Percentiles rank a stretch among this genome's conserved stretches.
These are phyloP conservation scores for Drosophila melanocephala DNA, from an alignment of 2,888 invertebrate species.

Conservation along the genomic window DNA sequence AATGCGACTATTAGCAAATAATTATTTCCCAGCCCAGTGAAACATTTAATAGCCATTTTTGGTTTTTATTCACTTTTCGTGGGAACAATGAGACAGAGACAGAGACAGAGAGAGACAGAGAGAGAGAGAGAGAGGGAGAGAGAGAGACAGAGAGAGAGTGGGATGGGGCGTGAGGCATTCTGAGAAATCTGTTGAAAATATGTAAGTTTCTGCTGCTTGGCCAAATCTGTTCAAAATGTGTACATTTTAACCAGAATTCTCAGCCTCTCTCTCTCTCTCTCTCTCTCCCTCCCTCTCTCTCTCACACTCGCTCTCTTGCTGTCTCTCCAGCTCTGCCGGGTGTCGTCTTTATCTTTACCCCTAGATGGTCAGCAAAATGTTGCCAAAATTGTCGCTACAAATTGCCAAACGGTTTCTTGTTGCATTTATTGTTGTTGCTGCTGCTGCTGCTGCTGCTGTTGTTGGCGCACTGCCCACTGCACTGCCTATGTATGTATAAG, in stretches of 20 bases:
- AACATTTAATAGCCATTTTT: background rate
- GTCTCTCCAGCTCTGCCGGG: background rate
- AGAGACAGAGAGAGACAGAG: too few relatives aligned
- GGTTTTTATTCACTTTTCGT: too few relatives aligned
- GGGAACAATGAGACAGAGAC: too few relatives aligned
- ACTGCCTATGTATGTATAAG: constrained; percentile 4
- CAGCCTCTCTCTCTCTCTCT: rapidly evolving
- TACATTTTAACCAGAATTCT: background rate
- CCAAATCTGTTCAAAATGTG: background rate
- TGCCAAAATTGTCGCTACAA: constrained; percentile 77
- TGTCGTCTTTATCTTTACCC: background rate
- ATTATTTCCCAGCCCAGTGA: background rate
- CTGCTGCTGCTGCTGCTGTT: constrained; percentile 18
- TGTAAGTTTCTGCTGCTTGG: background rate
- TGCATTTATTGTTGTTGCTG: constrained; percentile 32
- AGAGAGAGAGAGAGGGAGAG: background rate
- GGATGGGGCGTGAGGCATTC: background rate
- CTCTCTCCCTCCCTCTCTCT: rapidly evolving
- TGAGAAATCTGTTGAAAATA: background rate
- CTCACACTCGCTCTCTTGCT: background rate
- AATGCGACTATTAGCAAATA: background rate
- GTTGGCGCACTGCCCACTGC: constrained; percentile 35
- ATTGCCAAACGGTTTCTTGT: constrained; percentile 57
- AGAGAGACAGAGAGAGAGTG: background rate
- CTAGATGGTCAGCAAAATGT: constrained; percentile 49